These are phyloP conservation scores for Hapalemur alaotrensis DNA, from an alignment of 2,797 vertebrate genomes.

Conservation along the genomic window DNA sequence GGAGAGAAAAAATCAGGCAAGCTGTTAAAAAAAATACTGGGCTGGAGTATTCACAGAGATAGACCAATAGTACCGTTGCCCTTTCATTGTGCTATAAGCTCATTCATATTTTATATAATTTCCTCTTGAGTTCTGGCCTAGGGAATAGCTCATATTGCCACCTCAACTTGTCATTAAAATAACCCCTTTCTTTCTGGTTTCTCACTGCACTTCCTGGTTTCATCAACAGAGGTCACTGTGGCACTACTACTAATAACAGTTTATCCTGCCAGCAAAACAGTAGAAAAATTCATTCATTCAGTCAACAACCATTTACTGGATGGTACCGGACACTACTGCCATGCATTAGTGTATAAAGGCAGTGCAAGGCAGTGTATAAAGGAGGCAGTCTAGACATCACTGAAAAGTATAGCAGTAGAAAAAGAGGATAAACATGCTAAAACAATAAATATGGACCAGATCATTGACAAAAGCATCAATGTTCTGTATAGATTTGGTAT, in stretches of 20 bases:
- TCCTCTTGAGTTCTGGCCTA: background rate
- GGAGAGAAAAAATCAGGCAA: background rate
- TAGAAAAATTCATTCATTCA: background rate
- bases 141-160: background rate
- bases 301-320: background rate
- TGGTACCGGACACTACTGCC: background rate
- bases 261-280: background rate
- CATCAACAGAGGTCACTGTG: constrained; percentile 86
- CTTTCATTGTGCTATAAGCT: background rate
- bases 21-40: background rate
- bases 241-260: constrained; percentile 48
- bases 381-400: fast-evolving
- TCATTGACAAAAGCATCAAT: background rate
- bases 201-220: constrained; percentile 75
- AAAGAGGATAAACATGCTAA: background rate
- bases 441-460: background rate
- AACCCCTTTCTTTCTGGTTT: background rate
- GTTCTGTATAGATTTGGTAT: background rate
- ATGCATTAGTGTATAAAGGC: no score
- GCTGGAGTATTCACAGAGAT: background rate
- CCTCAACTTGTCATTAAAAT: background rate
- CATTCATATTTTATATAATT: background rate
- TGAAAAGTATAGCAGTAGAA: background rate
- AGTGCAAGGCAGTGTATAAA: fast-evolving
- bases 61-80: fast-evolving